Base-by-base conservation (phyloP, 2,888 invertebrate species). In the Diarsia rubi region DNA sequence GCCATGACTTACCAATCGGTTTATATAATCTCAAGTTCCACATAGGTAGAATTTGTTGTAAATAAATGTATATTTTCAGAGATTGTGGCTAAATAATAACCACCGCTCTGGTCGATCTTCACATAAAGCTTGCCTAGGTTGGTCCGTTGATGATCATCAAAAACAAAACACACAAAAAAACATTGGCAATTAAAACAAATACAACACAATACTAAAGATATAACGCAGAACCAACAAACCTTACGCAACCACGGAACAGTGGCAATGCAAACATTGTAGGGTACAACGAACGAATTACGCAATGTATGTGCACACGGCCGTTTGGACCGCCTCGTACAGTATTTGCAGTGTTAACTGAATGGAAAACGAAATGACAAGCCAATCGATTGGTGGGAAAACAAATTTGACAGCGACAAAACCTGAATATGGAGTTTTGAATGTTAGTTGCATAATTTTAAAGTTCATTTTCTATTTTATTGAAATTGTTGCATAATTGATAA, bases 331-430 rank as follows among this genome's bases (percentile, higher is more conserved):
- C 73, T 79, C 62, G 52, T 47, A 63, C 49, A 69, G 67, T 86
- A 81, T 88, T 86, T 85, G 80, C 79, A 82, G 31, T 77, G 76
- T 73, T 81, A 79, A 82, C 78, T 78, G 68, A 81, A 86, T 81
- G 75, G 79, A 77, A 81, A 86, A 73, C 83, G 47, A 79, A 83
- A 85, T 79, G 81, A 78, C 79, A 78, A 83, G 71, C 60, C 63
- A 63, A 72, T 76, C 73, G 73, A 82, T 81, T 85, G 74, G 67
- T 62, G 77, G 79, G 54, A 54, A 54, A 54, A 54, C 54, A 24
- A 54, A 54, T n/a, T n/a, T 52, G 54, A 16, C 14, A 54, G 24
- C 54, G 54, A 16, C 27, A 24, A 57, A 27, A 57, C 3, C 1
- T 57, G 27, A 24, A 27, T 8, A 27, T 27, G 24, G 16, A 27